Evolutionary conservation across 2,888 invertebrate genomes (phyloP), one percentile per base, ranked within the genome.

Genomic region (Cremastinae sp.): DNA sequence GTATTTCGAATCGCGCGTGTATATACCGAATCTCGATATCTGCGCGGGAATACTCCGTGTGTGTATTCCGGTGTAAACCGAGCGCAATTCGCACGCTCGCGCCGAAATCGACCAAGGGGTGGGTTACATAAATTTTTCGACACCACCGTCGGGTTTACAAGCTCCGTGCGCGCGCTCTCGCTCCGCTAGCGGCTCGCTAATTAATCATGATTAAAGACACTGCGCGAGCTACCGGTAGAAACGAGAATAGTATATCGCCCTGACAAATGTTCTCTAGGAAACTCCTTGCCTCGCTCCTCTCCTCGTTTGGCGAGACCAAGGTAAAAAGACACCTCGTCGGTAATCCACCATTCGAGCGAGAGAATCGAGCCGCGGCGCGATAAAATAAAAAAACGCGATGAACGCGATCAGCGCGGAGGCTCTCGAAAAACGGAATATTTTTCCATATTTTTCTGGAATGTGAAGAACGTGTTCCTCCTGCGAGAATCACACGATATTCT

Each of bases 131-230:
- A 80, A 79, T 80, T 80, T 79, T 78, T 80, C 79, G 75, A 73
- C 75, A 79, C 79, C 54, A 74, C 70, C 74, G 49, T 51, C 58
- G 69, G 64, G 69, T 74, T 70, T 78, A 65, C 77, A 74, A 59
- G 75, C 75, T 56, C 28, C 9, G 66, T 49, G 66, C 62, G 49
- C 62, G 49, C 78, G 41, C 51, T 22, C 59, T 10, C 41, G 58
- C 69, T 56, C 38, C 28, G 74, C 74, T 66, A 54, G 74, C 76
- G 69, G 71, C 69, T 72, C 74, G 73, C 75, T 80, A 79, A 80
- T 80, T 80, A 80, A 80, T 80, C 78, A 79, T 80, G 78, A 80
- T 78, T 79, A 79, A 79, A 78, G 79, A 78, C 73, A 71, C 64
- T 75, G 65, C 61, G 69, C 73, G 61, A 51, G 73, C 45, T 18